Conservation (phyloP, 2,797 vertebrate species). For the Rhynchotus rufescens region DNA sequence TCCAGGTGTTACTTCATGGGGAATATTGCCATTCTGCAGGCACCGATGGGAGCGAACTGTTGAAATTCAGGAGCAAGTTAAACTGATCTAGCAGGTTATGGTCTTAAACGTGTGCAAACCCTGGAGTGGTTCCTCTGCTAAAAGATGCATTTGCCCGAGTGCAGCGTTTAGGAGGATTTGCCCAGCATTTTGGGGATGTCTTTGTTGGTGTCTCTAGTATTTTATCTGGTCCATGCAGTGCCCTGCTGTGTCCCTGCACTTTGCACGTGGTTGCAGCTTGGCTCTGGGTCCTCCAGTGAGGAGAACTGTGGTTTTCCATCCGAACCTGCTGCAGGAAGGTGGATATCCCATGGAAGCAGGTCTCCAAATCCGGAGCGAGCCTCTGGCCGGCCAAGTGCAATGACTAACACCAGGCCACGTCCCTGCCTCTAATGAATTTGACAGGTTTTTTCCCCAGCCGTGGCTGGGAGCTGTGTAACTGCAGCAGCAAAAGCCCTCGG, state of each 20-base stretch:
- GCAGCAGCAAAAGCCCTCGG: not conserved
- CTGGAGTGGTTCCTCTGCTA: not conserved
- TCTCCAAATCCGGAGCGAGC: not conserved
- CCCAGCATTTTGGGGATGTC: not conserved
- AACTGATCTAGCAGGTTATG: not conserved
- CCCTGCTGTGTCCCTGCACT: not conserved
- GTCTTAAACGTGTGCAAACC: not conserved
- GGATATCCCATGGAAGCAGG: not conserved
- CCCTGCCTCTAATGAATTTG: slow-evolving; percentile 7
- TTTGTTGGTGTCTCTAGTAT: not conserved
- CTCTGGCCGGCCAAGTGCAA: not conserved
- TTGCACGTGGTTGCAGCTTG: rapidly evolving
- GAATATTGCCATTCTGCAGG: not conserved
- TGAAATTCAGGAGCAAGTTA: not conserved
- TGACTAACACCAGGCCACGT: not conserved
- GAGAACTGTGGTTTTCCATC: not conserved
- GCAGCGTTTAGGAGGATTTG: not conserved
- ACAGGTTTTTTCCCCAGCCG: not conserved
- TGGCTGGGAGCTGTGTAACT: not conserved
- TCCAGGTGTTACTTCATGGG: not conserved
- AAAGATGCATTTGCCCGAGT: not conserved
- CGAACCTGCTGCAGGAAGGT: not conserved
- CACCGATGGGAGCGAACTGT: not conserved
- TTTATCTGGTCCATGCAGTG: not conserved
- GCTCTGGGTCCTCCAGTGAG: not conserved